Base-by-base conservation (phyloP, 2,888 invertebrate genomes). In the Acheta domesticus region DNA sequence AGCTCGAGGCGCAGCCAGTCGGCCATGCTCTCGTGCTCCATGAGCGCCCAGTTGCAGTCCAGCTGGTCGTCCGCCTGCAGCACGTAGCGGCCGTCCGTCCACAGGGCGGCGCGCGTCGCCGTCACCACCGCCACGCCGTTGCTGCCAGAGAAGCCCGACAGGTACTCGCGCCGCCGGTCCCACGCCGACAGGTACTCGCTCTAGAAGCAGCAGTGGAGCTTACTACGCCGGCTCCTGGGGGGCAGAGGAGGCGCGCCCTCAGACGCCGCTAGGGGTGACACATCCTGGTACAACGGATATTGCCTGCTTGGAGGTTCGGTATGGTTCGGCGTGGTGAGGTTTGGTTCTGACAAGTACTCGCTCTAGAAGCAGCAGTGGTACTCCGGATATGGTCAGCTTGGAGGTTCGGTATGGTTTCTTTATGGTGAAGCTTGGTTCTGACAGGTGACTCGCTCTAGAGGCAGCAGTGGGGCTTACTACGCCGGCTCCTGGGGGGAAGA, bases 41-140 rank as follows among this genome's bases (percentile, higher is more conserved):
- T 80, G 48, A 81, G 80, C 81, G 19, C 78, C 99, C 99, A 99
- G 83, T 95, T 93, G 86, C 95, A 95, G 83, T 95, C 93, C 76
- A 99, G 87, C 85, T 96, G 91, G 49, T 92, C 90, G 79, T 94
- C 92, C 0, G 98, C 98, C 85, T 98, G 96, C n/a, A 91, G 87
- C 82, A 92, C 92, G 86, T 98, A 98, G 8, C 96, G 90, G 1
- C 95, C 93, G 84, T 98, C 95, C 0, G 97, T 96, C 98, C 99
- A 99, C 73, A 99, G 87, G 0, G 93, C 92, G 0, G 94, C 92
- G 78, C 91, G 91, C 12, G 89, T 88, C 79, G 86, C 84, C 0
- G 94, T 92, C 74, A 96, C 90, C 0, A 92, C 90, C 0, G 92
- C 94, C 12, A 91, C 90, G 1, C 96, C 96, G 75, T 89, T 89